phyloP scores from a whole-genome alignment of 2,888 invertebrate genomes.

The Drosophila nr. medialis region DNA sequence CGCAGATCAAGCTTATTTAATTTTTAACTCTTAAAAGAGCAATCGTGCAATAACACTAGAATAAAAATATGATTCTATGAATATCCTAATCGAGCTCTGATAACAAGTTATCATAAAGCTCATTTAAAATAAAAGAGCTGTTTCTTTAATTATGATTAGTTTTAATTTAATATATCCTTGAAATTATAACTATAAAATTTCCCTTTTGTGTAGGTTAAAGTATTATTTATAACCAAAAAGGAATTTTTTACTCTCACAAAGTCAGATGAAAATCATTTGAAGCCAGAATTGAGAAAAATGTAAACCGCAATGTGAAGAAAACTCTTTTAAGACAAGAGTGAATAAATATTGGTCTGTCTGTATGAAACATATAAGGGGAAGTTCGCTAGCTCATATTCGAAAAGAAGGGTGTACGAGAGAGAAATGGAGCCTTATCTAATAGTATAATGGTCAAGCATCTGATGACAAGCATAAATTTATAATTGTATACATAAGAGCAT shows the following conservation, averaged over 20 bases:
- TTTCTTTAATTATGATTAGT: not conserved
- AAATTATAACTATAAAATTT: not conserved
- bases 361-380: constrained; percentile 16
- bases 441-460: not conserved
- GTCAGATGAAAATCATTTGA: no score
- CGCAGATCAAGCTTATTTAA: not conserved
- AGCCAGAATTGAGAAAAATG: no score
- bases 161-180: not conserved
- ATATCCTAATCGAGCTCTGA: no score
- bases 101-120: not conserved
- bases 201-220: no score
- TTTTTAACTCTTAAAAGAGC: no score
- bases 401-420: constrained; percentile 12
- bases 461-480: not conserved
- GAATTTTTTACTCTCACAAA: no score
- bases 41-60: no score
- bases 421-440: constrained; percentile 8
- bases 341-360: not conserved
- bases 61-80: no score
- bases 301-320: not conserved
- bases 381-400: constrained; percentile 19
- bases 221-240: no score
- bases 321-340: not conserved
- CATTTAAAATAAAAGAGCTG: not conserved
- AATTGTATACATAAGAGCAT: no score